A percentile compares a stretch with the other conserved stretches of the same genome.
phyloP scores from a whole-genome alignment of 2,113 vertebrate genomes.

The Tautogolabrus adspersus region DNA sequence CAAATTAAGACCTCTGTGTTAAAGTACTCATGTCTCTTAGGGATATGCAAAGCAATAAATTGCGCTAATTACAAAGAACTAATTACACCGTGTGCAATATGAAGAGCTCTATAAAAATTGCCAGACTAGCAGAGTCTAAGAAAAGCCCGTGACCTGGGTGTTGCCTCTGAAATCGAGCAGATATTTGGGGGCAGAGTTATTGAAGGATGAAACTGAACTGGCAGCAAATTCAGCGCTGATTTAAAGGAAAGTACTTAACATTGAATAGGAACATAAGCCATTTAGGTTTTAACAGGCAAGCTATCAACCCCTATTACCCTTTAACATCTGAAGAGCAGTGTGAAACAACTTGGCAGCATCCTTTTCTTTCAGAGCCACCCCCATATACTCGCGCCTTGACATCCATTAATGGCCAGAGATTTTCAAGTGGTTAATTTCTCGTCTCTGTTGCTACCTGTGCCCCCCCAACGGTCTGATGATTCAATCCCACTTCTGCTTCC shows the following conservation, averaged over 20 bases:
- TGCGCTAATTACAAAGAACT: conserved; percentile 78
- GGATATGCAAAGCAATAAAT: conserved; percentile 78
- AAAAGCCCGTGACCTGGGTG: conserved; percentile 64
- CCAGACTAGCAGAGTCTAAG: conserved; percentile 70
- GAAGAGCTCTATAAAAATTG: conserved; percentile 62
- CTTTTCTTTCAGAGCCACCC: conserved; percentile 23
- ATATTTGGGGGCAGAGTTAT: conserved; percentile 31
- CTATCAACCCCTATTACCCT: conserved; percentile 61
- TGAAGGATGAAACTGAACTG: conserved; percentile 35
- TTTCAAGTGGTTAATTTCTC: conserved; percentile 60
- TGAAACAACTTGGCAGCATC: conserved; percentile 38
- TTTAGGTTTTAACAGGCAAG: conserved; percentile 56
- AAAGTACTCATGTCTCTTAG: conserved; percentile 63
- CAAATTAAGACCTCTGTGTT: conserved; percentile 78
- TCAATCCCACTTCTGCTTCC: conserved; percentile 40
- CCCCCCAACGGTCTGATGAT: conserved; percentile 27
- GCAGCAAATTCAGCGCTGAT: not conserved
- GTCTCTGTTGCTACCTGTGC: conserved; percentile 39
- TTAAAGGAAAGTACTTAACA: conserved; percentile 32
- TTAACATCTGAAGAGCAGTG: conserved; percentile 49
- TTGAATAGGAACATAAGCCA: conserved; percentile 8
- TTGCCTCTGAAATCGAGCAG: conserved; percentile 29
- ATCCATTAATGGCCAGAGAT: conserved; percentile 59
- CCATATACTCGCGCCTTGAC: conserved; percentile 24
- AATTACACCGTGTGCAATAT: conserved; percentile 74